A percentile compares a stretch with the other conserved stretches of the same genome.
phyloP scores from a whole-genome alignment of 1,140 invertebrate genomes.

The Diuraphis noxia region DNA sequence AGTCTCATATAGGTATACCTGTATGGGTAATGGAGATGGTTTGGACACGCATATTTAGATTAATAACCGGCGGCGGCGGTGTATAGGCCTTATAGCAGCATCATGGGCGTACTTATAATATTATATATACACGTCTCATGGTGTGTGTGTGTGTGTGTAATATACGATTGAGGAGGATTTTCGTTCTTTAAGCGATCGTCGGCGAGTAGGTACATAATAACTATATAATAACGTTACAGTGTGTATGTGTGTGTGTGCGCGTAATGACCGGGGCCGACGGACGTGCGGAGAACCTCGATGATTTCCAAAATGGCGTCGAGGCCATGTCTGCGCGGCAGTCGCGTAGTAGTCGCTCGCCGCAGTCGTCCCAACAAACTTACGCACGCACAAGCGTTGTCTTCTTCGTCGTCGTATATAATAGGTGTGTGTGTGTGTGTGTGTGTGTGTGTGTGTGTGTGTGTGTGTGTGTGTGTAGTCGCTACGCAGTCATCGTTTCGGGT shows the following conservation, averaged over 20 bases:
- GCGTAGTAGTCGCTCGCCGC: background rate
- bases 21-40: background rate
- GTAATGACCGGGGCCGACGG: constrained; percentile 27
- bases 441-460: too few relatives aligned
- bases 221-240: background rate
- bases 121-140: background rate
- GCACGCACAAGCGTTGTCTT: background rate
- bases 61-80: constrained; percentile 18
- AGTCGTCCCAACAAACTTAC: background rate
- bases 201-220: background rate
- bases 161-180: background rate
- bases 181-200: background rate
- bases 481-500: constrained; percentile 19
- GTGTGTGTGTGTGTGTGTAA: background rate
- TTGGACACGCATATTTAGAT: constrained; percentile 26
- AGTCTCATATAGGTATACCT: background rate
- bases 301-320: constrained; percentile 45
- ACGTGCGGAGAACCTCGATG: constrained; percentile 24
- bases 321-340: constrained; percentile 19
- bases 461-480: background rate
- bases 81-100: background rate
- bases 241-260: background rate
- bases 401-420: background rate
- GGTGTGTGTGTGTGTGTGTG: background rate
- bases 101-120: background rate